Evolutionary conservation across 2,113 vertebrate species (phyloP), one percentile per base, ranked within the genome.

Genomic region (Trochalopteron elliotii): DNA sequence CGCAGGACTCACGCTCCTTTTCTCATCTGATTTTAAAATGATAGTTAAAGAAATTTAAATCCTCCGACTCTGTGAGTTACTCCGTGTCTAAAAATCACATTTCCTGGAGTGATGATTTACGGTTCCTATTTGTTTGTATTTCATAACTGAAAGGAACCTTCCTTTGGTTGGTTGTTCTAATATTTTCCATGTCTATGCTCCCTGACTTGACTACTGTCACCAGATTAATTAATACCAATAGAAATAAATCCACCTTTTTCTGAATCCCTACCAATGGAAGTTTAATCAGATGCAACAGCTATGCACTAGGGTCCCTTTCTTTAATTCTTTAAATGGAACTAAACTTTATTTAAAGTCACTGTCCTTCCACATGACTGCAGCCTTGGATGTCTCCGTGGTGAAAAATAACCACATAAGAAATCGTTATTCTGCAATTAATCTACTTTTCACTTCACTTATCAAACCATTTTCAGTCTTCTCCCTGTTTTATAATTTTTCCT

Each of bases 41-140:
- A 12, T 10, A 55, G 19, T 37, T 56, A 30, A 53, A 75, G 18
- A 70, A 77, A 68, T 8, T 22, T 11, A 76, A 45, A 42, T 49
- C 28, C 6, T 64, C 39, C 4, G 27, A 67, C 27, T 10, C 15
- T 4, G 2, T 1, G 2, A 28, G 13, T 45, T 75, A 12, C 2
- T 69, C 16, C 4, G 2, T 39, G 59, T 4, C 10, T 52, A 49
- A 63, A 47, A 55, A 44, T 2, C 10, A 6, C 35, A n/a, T 56
- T 55, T 61, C 16, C 7, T 15, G 30, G 7, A 15, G 12, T 7
- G n/a, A 49, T 14, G 53, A 12, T 20, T 21, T 9, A 10, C 0
- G 12, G 7, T 12, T 84, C 12, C 4, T 17, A 6, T 60, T 27
- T 44, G 12, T 22, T 10, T 49, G 0, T 61, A 56, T 56, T 77